Evolutionary conservation across 2,888 invertebrate genomes (phyloP).

Genomic region (Nemotelus nigrinus): DNA sequence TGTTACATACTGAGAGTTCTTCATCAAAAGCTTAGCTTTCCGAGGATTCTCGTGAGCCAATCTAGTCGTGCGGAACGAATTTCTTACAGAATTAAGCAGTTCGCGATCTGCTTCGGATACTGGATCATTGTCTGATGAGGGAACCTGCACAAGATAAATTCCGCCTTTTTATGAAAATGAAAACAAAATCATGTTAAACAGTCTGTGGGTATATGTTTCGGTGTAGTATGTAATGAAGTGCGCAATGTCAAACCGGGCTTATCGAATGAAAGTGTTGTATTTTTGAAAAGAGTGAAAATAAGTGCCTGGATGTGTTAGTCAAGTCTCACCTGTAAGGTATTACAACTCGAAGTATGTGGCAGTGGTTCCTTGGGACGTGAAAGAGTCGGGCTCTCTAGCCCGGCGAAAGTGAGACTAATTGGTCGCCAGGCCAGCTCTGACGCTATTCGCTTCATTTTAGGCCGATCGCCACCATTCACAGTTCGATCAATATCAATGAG

Average conservation of each 20-base stretch:
- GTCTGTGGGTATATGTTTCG: too few species aligned
- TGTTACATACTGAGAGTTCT: slow-evolving; percentile 6
- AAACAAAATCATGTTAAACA: too few species aligned
- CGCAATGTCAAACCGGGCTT: too few species aligned
- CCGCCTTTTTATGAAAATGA: too few species aligned
- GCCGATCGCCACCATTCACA: slow-evolving; percentile 53
- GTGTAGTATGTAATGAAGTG: too few species aligned
- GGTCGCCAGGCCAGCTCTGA: slow-evolving; percentile 68
- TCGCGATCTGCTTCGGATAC: slow-evolving; percentile 61
- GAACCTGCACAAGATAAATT: slow-evolving; percentile 62
- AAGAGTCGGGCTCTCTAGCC: slow-evolving; percentile 56
- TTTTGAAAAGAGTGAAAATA: too few species aligned
- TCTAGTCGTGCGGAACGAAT: slow-evolving; percentile 53
- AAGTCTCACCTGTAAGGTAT: slow-evolving; percentile 72
- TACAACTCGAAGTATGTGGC: slow-evolving; percentile 75
- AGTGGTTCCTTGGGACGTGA: slow-evolving; percentile 63
- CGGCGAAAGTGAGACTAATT: slow-evolving; percentile 57
- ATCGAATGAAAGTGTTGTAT: too few species aligned
- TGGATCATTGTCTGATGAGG: slow-evolving; percentile 64
- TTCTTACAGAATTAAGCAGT: slow-evolving; percentile 55
- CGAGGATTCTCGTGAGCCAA: slow-evolving; percentile 40
- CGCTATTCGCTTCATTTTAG: slow-evolving; percentile 65
- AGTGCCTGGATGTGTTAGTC: too few species aligned
- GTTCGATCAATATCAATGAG: slow-evolving; percentile 65
- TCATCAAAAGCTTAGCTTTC: slow-evolving; percentile 43